Percentiles rank a stretch among this genome's conserved stretches.
These are phyloP conservation scores for Herpailurus yagouaroundi DNA, from an alignment of 2,113 vertebrate genomes.

Conservation along the genomic window DNA sequence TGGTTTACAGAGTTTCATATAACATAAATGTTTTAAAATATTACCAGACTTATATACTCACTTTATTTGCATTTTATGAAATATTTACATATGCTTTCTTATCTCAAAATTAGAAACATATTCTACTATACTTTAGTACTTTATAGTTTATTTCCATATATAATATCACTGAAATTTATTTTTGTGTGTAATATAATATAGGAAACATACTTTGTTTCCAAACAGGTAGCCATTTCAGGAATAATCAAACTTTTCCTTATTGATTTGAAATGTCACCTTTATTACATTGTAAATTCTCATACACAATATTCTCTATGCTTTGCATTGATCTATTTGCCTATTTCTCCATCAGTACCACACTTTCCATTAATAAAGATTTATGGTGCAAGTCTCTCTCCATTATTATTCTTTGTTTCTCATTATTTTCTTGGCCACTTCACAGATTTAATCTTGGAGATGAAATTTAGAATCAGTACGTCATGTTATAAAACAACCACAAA, in stretches of 20 bases:
- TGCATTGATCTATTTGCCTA: background rate
- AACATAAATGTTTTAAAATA: background rate
- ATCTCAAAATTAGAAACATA: background rate
- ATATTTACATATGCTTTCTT: background rate
- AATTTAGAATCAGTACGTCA: conserved; percentile 36
- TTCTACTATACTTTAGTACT: background rate
- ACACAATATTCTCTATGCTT: background rate
- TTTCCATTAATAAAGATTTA: conserved; percentile 52
- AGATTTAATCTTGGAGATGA: conserved; percentile 37
- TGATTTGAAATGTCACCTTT: conserved; percentile 25
- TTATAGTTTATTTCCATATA: background rate
- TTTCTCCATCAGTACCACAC: background rate
- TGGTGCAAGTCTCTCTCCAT: background rate
- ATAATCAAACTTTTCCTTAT: background rate
- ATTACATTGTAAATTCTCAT: conserved; percentile 20
- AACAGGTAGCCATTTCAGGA: background rate
- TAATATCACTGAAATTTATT: background rate
- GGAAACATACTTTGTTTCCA: background rate
- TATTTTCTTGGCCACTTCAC: conserved; percentile 37
- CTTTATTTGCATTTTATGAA: background rate
- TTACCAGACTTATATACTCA: background rate
- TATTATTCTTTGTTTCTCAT: conserved; percentile 31
- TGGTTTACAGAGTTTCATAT: background rate
- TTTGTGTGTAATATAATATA: background rate
- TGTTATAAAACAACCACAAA: conserved; percentile 1